phyloP scores from a whole-genome alignment of 92 coral and sea anemone genomes.

The Micromussa lordhowensis region DNA sequence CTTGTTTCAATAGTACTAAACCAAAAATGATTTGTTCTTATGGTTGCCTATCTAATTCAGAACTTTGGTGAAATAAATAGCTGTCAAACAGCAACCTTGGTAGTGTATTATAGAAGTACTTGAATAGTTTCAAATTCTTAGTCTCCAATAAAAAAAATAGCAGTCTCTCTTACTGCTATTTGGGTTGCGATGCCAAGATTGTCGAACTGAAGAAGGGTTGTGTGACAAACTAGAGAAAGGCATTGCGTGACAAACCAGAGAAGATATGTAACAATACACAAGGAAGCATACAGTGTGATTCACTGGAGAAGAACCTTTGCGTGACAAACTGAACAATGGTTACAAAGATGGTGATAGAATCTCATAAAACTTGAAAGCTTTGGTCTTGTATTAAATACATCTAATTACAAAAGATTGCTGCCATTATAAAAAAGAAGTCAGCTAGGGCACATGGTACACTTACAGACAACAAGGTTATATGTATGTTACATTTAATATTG shows the following conservation, averaged over 20 bases:
- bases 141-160: neutral
- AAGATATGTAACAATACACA: neutral
- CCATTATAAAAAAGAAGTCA: neutral
- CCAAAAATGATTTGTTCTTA: neutral
- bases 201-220: neutral
- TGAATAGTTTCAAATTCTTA: neutral
- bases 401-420: slow-evolving; percentile 8
- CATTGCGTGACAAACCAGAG: neutral
- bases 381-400: neutral
- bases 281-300: neutral
- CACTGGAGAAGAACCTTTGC: neutral
- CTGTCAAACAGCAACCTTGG: neutral
- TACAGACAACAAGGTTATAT: neutral
- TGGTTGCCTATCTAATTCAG: neutral
- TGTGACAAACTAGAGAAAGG: neutral
- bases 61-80: neutral
- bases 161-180: neutral
- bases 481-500: slow-evolving; percentile 7
- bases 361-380: neutral
- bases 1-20: too few relatives aligned
- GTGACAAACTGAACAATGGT: neutral
- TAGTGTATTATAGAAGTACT: neutral
- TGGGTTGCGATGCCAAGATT: neutral
- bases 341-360: neutral
- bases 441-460: neutral